These are phyloP conservation scores for Lycia hirtaria DNA, from an alignment of 2,888 invertebrate genomes.

Conservation along the genomic window DNA sequence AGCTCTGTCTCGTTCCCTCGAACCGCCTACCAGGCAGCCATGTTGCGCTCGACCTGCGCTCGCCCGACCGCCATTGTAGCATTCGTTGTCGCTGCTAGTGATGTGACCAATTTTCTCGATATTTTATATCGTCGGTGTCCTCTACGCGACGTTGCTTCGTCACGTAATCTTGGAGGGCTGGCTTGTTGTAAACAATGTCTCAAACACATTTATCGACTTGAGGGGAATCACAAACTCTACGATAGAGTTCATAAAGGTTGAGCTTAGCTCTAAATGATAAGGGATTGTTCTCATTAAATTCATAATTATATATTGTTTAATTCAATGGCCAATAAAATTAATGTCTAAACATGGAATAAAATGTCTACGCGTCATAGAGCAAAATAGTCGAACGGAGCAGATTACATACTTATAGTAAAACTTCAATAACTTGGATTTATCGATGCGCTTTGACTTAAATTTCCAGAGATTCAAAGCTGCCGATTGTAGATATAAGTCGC, in stretches of 20 bases:
- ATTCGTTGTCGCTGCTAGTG: constrained; percentile 80
- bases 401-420: background rate
- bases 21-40: constrained; percentile 85
- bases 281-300: no score
- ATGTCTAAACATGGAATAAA: no score
- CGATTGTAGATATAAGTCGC: constrained; percentile 33
- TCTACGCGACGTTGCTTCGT: constrained; percentile 27
- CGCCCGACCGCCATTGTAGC: constrained; percentile 85
- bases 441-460: constrained; percentile 12
- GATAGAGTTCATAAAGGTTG: no score
- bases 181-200: constrained; percentile 8
- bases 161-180: constrained; percentile 12
- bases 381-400: no score
- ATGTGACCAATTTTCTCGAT: constrained; percentile 72
- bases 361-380: no score
- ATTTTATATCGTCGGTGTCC: constrained; percentile 54
- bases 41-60: constrained; percentile 86
- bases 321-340: no score
- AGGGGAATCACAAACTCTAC: background rate
- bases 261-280: no score
- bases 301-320: no score
- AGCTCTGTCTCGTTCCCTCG: constrained; percentile 74
- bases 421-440: background rate
- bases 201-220: constrained; percentile 18
- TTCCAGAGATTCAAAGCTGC: constrained; percentile 38